Evolutionary conservation across 2,888 invertebrate genomes (phyloP), one percentile per base, ranked within the genome.

Genomic region (Sinohyriopsis cumingii): DNA sequence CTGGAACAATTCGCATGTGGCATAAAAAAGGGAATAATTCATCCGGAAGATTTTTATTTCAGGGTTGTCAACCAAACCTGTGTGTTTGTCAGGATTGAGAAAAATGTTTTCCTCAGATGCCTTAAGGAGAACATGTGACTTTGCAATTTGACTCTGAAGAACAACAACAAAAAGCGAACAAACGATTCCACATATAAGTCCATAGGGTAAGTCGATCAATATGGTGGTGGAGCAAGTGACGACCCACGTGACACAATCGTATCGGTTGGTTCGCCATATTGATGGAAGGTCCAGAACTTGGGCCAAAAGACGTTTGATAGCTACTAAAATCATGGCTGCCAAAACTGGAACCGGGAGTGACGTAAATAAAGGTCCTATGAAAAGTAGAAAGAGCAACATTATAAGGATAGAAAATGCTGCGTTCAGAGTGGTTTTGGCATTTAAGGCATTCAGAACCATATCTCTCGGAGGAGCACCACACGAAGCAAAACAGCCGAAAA

Each of bases 191-290:
- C 80, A 70, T 15, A 81, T 72, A 4, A 88, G 74, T 18, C 87
- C 89, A 61, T 84, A 74, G 18, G 82, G 82, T 24, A 88, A 77
- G 75, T 86, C 85, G 4, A 87, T 69, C 6, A 87, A 67, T 15
- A 85, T 77, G 1, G 83, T 82, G 57, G 77, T 67, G 5, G 77
- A n/a, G 60, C 79, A 83, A 0, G 87, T 84, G 7, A 79, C 61
- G 1, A 86, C 53, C 87, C 87, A 88, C 12, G 85, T 84, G 5
- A 93, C 82, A 0, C 94, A 95, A 86, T 97, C 96, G 82, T 94
- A 90, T 82, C 93, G 93, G 77, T 95, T 95, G 22, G 95, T 89
- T 80, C 91, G 92, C 94, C 95, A 96, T 78, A 95, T 93, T 77
- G 92, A 92, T 25, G 91, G 89, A 0, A 96, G 90, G 63, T 95